phyloP scores from a whole-genome alignment of 2,113 vertebrate genomes.

The Macrotus californicus region DNA sequence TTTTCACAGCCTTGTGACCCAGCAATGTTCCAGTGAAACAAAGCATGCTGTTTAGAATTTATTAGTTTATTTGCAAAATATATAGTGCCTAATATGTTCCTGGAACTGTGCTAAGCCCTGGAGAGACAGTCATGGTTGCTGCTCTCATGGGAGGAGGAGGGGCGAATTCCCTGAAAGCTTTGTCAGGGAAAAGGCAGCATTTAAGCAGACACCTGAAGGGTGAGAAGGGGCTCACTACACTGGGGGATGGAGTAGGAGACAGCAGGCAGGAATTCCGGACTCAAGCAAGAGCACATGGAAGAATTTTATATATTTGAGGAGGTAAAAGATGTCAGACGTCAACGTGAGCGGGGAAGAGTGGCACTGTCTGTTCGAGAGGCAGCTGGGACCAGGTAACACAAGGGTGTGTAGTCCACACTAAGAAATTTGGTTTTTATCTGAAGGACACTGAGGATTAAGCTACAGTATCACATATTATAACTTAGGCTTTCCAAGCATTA shows the following conservation, averaged over 20 bases:
- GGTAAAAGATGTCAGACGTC: not conserved
- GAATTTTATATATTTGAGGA: not conserved
- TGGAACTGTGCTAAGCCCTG: not conserved
- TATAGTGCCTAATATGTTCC: not conserved
- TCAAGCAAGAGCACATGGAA: not conserved
- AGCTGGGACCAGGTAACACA: too few relatives aligned
- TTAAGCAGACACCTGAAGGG: too few relatives aligned
- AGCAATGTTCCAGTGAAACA: not conserved
- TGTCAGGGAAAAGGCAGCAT: not conserved
- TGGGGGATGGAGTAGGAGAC: not conserved
- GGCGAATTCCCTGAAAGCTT: not conserved
- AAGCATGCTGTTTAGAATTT: not conserved
- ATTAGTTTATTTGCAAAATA: not conserved
- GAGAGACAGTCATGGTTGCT: not conserved
- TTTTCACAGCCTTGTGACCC: not conserved
- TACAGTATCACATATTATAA: not conserved
- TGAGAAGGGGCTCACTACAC: not conserved
- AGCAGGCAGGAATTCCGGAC: not conserved
- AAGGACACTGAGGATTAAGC: not conserved
- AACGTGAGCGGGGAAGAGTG: not conserved
- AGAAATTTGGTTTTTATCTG: not conserved
- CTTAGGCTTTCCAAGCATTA: not conserved
- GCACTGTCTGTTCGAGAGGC: not conserved
- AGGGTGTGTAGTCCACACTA: fast-evolving
- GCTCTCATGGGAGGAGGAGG: not conserved